phyloP scores from a whole-genome alignment of 2,797 vertebrate species.

The Macropodus opercularis region DNA sequence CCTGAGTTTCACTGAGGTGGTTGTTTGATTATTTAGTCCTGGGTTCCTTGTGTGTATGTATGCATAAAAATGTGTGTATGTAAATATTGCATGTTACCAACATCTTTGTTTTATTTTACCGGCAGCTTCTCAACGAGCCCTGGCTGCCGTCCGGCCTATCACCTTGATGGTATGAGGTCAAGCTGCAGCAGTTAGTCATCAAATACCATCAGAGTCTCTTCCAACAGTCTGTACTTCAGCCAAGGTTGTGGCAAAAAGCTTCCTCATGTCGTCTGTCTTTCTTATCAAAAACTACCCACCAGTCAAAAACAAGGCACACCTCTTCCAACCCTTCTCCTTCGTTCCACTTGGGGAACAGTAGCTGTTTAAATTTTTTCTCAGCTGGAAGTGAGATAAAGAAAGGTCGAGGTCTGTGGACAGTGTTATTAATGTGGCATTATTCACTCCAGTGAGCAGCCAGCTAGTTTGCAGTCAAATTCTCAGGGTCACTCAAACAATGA shows the following conservation, averaged over 20 bases:
- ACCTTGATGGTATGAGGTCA: conserved; percentile 35
- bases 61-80: no score
- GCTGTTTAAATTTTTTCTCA: conserved; percentile 27
- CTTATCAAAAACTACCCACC: conserved; percentile 46
- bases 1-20: no score
- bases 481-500: conserved; percentile 58
- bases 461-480: conserved; percentile 16
- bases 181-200: conserved; percentile 37
- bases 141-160: conserved; percentile 6
- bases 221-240: conserved; percentile 52
- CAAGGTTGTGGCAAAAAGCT: conserved; percentile 44
- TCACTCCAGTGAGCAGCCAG: conserved; percentile 23
- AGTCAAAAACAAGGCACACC: conserved; percentile 37
- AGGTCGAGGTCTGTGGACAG: conserved; percentile 41
- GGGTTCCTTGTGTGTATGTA: no score
- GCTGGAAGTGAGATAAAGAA: conserved; percentile 48
- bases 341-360: conserved; percentile 30
- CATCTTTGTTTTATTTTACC: conserved; percentile 42
- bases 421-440: conserved; percentile 38
- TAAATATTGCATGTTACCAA: neutral
- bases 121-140: conserved; percentile 22
- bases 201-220: conserved; percentile 21
- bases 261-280: conserved; percentile 43
- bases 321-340: conserved; percentile 4
- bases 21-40: no score